These are phyloP conservation scores for Chiroxiphia lanceolata DNA, from an alignment of 2,797 vertebrate species.

Conservation along the genomic window DNA sequence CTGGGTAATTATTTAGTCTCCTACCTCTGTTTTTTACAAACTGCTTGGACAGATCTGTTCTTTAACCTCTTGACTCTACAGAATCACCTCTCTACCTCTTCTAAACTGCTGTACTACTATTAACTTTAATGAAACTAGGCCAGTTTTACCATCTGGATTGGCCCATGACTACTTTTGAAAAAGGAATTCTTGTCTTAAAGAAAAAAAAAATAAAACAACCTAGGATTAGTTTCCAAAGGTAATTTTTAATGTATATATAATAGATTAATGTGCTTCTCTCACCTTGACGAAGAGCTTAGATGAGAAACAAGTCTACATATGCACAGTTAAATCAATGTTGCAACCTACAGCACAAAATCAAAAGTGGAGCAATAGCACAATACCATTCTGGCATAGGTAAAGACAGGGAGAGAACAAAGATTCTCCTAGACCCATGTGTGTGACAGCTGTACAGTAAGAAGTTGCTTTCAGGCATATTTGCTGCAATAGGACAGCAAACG, in stretches of 20 bases:
- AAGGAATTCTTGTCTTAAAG: neutral
- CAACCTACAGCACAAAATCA: neutral
- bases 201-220: neutral
- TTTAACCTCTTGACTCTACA: neutral
- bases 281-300: neutral
- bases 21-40: neutral
- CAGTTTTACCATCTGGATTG: neutral
- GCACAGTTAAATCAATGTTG: neutral
- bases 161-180: neutral
- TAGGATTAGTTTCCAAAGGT: neutral
- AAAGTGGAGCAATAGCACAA: neutral
- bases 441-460: neutral
- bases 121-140: neutral
- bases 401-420: neutral
- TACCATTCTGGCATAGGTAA: neutral
- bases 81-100: neutral
- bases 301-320: neutral
- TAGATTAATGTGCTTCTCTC: neutral
- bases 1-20: neutral
- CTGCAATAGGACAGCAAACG: neutral
- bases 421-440: neutral
- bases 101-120: neutral
- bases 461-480: neutral
- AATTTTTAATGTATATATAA: neutral
- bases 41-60: neutral